Conservation (phyloP, 2,797 vertebrate species). For the Phrynocephalus guinanensis region DNA sequence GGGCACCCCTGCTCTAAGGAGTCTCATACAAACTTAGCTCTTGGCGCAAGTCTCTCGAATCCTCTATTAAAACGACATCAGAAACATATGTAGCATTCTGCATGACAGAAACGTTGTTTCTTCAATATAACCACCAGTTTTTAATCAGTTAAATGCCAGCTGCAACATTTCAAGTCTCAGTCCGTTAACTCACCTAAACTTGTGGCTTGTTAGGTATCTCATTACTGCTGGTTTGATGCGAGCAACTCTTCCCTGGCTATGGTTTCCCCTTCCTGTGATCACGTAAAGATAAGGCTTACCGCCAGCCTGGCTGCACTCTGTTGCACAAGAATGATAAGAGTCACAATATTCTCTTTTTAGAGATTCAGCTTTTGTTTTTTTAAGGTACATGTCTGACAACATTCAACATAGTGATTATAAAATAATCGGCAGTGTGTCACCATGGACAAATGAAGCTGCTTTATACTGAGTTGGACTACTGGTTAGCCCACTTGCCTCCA, state of each 20-base stretch:
- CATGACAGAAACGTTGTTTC: neutral
- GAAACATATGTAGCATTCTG: neutral
- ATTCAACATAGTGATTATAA: slow-evolving; percentile 12
- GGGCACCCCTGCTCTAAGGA: too few species aligned
- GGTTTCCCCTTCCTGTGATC: slow-evolving; percentile 98
- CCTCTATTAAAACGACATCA: neutral
- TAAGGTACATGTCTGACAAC: slow-evolving; percentile 21
- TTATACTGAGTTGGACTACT: neutral
- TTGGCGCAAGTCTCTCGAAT: neutral
- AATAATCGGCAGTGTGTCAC: neutral
- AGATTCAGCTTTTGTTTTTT: neutral
- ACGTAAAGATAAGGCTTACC: slow-evolving; percentile 91
- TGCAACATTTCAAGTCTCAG: slow-evolving; percentile 46
- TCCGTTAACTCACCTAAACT: slow-evolving; percentile 86
- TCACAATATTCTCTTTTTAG: slow-evolving; percentile 42
- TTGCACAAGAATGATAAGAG: slow-evolving; percentile 64
- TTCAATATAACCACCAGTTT: neutral
- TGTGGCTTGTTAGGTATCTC: slow-evolving; percentile 92
- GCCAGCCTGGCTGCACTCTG: slow-evolving; percentile 88
- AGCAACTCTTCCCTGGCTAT: slow-evolving; percentile 95
- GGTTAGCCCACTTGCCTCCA: neutral
- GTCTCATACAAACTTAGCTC: neutral
- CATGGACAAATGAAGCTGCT: neutral
- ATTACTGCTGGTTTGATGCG: slow-evolving; percentile 95
- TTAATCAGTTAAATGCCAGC: slow-evolving; percentile 58